phyloP scores from a whole-genome alignment of 2,113 vertebrate genomes.

The Hystrix brachyura region DNA sequence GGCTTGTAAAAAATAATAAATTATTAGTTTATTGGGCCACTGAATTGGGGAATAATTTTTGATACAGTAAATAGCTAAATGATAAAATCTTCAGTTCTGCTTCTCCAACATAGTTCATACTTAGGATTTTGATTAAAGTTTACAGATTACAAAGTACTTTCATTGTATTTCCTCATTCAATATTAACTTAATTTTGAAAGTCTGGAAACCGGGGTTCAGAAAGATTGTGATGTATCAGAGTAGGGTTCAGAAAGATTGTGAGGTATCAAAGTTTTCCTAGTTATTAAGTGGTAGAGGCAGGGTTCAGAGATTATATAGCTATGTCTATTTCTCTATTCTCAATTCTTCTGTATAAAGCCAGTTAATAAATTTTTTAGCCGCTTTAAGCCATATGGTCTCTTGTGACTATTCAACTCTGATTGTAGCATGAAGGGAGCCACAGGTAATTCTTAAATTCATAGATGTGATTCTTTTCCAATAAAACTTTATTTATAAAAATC shows the following conservation, averaged over 20 bases:
- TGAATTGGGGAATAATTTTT: not conserved
- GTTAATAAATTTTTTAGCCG: not conserved
- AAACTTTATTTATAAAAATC: conserved; percentile 48
- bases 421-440: not conserved
- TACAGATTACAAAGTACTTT: not conserved
- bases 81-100: not conserved
- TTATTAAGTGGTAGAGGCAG: not conserved
- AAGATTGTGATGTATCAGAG: not conserved
- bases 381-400: not conserved
- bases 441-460: not conserved
- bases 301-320: conserved; percentile 11
- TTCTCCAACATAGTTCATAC: not conserved
- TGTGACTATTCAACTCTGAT: not conserved
- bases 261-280: not conserved
- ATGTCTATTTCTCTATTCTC: conserved; percentile 4
- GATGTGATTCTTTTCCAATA: not conserved
- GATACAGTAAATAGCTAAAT: not conserved
- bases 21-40: not conserved
- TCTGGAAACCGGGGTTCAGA: conserved; percentile 45
- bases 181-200: not conserved
- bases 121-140: conserved; percentile 42
- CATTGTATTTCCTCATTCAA: not conserved
- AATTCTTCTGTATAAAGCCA: not conserved
- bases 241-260: conserved; percentile 13
- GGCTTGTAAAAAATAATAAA: conserved; percentile 16